phyloP scores from a whole-genome alignment of 2,113 vertebrate genomes.

The Podarcis raffonei region DNA sequence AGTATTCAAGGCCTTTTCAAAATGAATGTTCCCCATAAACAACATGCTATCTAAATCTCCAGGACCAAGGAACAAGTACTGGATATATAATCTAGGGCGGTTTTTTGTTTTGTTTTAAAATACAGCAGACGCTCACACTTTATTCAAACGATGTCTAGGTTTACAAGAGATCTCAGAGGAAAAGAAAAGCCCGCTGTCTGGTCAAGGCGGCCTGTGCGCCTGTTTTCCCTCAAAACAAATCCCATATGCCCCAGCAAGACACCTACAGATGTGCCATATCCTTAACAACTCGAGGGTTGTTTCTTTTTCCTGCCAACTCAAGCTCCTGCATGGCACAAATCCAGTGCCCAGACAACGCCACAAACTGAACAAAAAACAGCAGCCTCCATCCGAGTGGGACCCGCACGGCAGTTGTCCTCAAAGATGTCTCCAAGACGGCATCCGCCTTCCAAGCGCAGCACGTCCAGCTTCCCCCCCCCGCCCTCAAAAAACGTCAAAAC shows the following conservation, averaged over 20 bases:
- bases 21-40: not conserved
- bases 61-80: not conserved
- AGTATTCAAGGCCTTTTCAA: not conserved
- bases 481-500: no score
- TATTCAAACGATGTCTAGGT: not conserved
- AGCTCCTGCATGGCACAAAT: not conserved
- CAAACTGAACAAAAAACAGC: not conserved
- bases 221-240: not conserved
- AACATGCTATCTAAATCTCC: not conserved
- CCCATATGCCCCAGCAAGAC: not conserved
- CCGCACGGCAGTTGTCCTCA: no score
- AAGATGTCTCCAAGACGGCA: not conserved
- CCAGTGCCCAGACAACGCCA: not conserved
- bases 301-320: not conserved
- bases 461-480: not conserved
- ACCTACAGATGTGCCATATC: no score
- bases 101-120: not conserved
- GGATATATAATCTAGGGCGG: not conserved
- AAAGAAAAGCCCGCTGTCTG: not conserved
- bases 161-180: not conserved
- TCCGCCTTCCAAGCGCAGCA: not conserved
- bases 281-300: not conserved
- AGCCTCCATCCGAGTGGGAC: not conserved
- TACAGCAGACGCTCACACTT: no score
- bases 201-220: not conserved